Evolutionary conservation across 2,113 vertebrate species (phyloP).

Genomic region (Callorhinus ursinus): DNA sequence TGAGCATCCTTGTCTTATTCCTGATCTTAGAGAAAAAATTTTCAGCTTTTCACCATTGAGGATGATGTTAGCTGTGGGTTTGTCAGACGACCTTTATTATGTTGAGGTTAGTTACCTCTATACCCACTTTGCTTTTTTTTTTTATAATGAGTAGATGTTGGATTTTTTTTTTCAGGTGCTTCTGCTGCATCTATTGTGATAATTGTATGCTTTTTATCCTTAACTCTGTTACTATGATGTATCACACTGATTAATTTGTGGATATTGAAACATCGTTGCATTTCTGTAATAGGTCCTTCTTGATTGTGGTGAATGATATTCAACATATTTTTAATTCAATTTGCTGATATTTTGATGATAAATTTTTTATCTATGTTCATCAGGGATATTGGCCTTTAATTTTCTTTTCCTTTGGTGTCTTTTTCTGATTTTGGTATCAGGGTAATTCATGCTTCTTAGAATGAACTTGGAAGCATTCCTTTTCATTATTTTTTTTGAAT

Average conservation of each 20-base stretch:
- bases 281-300: neutral
- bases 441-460: neutral
- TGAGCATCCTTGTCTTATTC: neutral
- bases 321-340: neutral
- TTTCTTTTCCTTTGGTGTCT: neutral
- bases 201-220: neutral
- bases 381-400: neutral
- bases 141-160: neutral
- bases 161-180: neutral
- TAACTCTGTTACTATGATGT: neutral
- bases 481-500: neutral
- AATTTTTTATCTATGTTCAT: neutral
- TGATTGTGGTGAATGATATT: neutral
- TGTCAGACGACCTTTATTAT: neutral
- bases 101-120: neutral
- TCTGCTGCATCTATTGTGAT: neutral
- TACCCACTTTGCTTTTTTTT: neutral
- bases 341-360: neutral
- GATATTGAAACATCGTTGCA: neutral
- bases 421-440: neutral
- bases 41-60: neutral
- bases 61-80: neutral
- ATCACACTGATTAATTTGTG: neutral
- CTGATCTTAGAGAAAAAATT: neutral
- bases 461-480: neutral